Percentiles rank a stretch among this genome's conserved stretches.
Conservation (phyloP, 2,888 invertebrate genomes). For the Schizaphis graminum region DNA sequence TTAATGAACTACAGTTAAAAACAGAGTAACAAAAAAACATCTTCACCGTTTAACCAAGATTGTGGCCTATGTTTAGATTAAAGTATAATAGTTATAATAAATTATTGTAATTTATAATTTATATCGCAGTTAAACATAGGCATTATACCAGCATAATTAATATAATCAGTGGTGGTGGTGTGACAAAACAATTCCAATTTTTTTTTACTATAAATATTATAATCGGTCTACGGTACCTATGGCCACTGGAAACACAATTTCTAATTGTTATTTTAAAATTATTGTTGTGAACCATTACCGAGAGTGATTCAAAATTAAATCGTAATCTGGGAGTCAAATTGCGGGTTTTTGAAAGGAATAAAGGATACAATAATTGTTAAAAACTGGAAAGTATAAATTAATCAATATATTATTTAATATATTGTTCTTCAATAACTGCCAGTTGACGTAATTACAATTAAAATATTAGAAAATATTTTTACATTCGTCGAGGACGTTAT, state of each 20-base stretch:
- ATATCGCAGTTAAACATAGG: too few relatives aligned
- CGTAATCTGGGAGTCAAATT: too few relatives aligned
- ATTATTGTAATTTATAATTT: too few relatives aligned
- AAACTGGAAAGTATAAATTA: background rate
- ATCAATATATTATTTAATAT: background rate
- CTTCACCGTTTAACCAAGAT: background rate
- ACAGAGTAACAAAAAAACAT: background rate
- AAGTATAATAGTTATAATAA: too few relatives aligned
- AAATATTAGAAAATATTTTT: background rate
- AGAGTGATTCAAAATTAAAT: background rate
- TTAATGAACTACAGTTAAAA: too few relatives aligned
- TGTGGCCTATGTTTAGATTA: background rate
- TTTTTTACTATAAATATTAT: too few relatives aligned
- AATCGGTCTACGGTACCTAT: too few relatives aligned
- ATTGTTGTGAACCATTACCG: background rate
- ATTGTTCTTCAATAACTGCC: background rate
- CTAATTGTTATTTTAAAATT: background rate
- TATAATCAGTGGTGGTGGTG: background rate
- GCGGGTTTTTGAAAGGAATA: background rate
- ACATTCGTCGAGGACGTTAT: background rate
- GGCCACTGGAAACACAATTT: background rate
- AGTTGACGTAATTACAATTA: background rate
- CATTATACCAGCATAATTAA: background rate
- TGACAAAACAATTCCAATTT: background rate
- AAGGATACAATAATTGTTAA: background rate